These are phyloP conservation scores for Coracias cyanogaster DNA, from an alignment of 2,797 vertebrate genomes.

Conservation along the genomic window DNA sequence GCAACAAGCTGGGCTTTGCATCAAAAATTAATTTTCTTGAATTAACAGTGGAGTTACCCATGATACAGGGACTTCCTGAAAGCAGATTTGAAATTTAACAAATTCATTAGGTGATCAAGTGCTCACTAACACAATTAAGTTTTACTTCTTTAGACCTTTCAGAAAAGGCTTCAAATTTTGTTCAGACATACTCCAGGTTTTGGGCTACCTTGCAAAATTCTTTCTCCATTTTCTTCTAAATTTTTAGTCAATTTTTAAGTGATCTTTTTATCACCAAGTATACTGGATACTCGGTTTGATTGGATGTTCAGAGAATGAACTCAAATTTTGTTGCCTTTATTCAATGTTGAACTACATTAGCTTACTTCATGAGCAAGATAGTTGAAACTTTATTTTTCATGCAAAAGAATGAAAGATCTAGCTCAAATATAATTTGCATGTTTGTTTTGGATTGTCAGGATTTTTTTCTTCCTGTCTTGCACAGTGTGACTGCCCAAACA, in stretches of 20 bases:
- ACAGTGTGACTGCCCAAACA: not conserved
- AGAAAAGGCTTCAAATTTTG: not conserved
- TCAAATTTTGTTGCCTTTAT: not conserved
- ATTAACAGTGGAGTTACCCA: not conserved
- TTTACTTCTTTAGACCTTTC: not conserved
- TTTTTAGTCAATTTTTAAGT: not conserved
- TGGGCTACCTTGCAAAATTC: not conserved
- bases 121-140: not conserved
- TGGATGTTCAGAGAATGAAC: not conserved
- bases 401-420: not conserved
- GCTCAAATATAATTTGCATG: not conserved
- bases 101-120: not conserved
- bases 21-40: not conserved
- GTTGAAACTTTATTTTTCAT: not conserved
- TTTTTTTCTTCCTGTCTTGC: not conserved
- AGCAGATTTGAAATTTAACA: not conserved
- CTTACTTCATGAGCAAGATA: not conserved
- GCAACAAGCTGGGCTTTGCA: not conserved
- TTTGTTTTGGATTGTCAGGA: not conserved
- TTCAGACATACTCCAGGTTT: not conserved
- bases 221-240: not conserved
- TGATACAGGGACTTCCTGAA: not conserved
- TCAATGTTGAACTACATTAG: not conserved
- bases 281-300: not conserved
- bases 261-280: not conserved